Base-by-base conservation (phyloP, 2,113 vertebrate genomes). In the Centrocercus urophasianus region DNA sequence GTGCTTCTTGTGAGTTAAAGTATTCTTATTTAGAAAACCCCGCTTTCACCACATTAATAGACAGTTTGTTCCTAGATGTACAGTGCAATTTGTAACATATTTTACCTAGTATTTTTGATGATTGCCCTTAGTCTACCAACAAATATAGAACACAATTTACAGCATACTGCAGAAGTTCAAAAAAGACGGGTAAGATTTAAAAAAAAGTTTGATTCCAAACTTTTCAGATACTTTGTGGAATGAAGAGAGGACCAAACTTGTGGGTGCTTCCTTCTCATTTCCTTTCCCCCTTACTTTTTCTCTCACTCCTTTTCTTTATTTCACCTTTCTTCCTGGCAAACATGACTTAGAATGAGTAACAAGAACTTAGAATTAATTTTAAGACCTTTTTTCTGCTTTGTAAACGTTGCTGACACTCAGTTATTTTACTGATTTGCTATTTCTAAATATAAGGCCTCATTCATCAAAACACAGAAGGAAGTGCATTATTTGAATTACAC, bases 381-480 rank as follows among this genome's bases (percentile, higher is more conserved):
- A 57, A 36, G 7, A 65, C 14, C 69, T 1, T 1, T 88, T 86
- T 88, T 86, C 69, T 78, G 70, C 59, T 86, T 82, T 75, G 22
- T 47, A 81, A 86, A 67, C 34, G 77, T 79, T 45, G 27, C 67
- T 83, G 83, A 70, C 27, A 73, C 18, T 42, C 27, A 32, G 13
- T 61, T 90, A 40, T 65, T 65, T 65, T 86, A 88, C 36, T 52
- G 24, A 90, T 61, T 64, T 65, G 14, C 10, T 40, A 67, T 84
- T 86, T 93, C 34, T 72, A 72, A 86, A 92, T 52, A 61, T 36
- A 84, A 93, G 54, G 32, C 5, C 12, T 1, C 40, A 88, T 88
- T 90, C 69, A 90, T 86, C 88, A 93, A 92, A 95, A 86, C 28
- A 72, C 48, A 84, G 27, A 73, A 93, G 48, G 52, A 86, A n/a